Evolutionary conservation across 2,888 invertebrate genomes (phyloP).

Genomic region (Cerastoderma edule): DNA sequence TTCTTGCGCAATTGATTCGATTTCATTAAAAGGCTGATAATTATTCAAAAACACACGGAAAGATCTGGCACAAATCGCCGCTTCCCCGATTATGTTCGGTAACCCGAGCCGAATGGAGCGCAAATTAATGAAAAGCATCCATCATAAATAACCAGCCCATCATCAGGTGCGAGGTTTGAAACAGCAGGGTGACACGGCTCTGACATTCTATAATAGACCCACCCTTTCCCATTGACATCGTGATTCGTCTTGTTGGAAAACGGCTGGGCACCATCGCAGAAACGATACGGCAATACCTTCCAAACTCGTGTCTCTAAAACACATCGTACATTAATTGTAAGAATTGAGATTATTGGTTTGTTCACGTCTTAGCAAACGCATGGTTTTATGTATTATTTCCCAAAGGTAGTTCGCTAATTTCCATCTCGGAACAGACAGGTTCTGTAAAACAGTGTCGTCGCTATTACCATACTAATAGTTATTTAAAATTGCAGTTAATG

Average conservation of each 20-base stretch:
- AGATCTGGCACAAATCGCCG: slow-evolving; percentile 40
- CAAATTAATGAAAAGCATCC: slow-evolving; percentile 46
- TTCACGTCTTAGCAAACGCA: too few relatives aligned
- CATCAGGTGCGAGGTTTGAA: slow-evolving; percentile 38
- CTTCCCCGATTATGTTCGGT: slow-evolving; percentile 37
- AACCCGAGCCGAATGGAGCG: slow-evolving; percentile 41
- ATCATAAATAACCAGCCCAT: slow-evolving; percentile 37
- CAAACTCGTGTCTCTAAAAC: too few relatives aligned
- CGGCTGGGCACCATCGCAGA: too few relatives aligned
- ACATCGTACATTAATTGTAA: too few relatives aligned
- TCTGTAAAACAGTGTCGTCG: not conserved
- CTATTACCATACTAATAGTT: slow-evolving; percentile 38
- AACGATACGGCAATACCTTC: too few relatives aligned
- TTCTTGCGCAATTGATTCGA: slow-evolving; percentile 62
- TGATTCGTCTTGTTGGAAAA: too few relatives aligned
- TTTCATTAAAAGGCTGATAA: slow-evolving; percentile 63
- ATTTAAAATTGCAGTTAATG: slow-evolving; percentile 33
- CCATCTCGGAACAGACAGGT: too few relatives aligned
- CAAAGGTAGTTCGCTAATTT: too few relatives aligned
- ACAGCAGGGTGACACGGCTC: slow-evolving; percentile 42
- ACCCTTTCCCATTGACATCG: too few relatives aligned
- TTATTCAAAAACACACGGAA: slow-evolving; percentile 53
- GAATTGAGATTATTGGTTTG: too few relatives aligned
- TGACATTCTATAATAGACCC: slow-evolving; percentile 40
- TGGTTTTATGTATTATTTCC: too few relatives aligned